Percentiles rank a stretch among this genome's conserved stretches.
These are phyloP conservation scores for Kryphioiulus occultus DNA, from an alignment of 2,888 invertebrate species.

Conservation along the genomic window DNA sequence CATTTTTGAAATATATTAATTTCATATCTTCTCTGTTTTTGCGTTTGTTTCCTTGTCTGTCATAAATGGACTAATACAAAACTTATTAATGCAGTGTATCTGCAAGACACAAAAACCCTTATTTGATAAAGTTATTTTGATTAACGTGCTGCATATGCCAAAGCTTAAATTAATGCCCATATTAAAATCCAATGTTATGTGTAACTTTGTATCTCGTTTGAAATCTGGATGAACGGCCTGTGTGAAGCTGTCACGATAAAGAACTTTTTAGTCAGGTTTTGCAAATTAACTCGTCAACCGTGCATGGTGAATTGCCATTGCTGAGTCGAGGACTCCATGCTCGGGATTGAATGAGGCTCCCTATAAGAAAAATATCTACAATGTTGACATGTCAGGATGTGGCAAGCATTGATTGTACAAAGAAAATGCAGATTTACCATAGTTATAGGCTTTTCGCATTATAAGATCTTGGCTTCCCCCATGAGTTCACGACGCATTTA, in stretches of 20 bases:
- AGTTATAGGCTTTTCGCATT: not conserved
- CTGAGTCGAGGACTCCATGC: not conserved
- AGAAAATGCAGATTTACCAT: not conserved
- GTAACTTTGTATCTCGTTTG: too few relatives aligned
- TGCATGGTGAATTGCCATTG: not conserved
- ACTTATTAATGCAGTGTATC: too few relatives aligned
- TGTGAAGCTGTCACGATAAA: slow-evolving; percentile 1
- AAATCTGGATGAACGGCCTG: not conserved
- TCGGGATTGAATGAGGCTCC: not conserved
- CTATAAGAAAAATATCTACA: not conserved
- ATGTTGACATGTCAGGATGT: slow-evolving; percentile 23
- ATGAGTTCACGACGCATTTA: not conserved
- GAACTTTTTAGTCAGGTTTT: not conserved
- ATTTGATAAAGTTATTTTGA: too few relatives aligned
- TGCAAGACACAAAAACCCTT: too few relatives aligned
- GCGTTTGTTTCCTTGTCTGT: too few relatives aligned
- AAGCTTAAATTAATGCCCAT: too few relatives aligned
- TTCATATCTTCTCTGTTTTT: too few relatives aligned
- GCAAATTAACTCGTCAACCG: not conserved
- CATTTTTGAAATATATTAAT: too few relatives aligned
- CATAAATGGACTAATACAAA: too few relatives aligned
- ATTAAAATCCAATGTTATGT: too few relatives aligned
- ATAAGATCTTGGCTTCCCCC: slow-evolving; percentile 17
- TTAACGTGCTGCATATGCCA: too few relatives aligned
- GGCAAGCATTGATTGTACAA: not conserved